Base-by-base conservation (phyloP, 2,888 invertebrate genomes). In the Calameuta idolon region DNA sequence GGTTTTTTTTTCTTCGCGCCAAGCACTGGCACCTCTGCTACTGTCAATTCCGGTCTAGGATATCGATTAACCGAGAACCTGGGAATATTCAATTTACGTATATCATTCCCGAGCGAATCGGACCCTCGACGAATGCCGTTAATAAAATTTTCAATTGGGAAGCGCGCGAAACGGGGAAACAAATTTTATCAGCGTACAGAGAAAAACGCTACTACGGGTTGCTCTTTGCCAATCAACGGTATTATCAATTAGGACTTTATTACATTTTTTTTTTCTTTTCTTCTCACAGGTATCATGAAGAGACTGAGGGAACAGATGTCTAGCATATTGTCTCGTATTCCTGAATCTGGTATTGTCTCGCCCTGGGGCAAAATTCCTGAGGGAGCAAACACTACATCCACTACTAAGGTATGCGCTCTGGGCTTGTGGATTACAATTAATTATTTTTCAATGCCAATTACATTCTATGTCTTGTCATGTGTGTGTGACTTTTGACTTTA, bases 351-450 rank as follows among this genome's bases (percentile, higher is more conserved):
- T 68, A 75, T 75, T 75, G 78, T 84, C 69, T 69, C 76, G 23
- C 82, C 86, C 75, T 86, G 86, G 85, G 82, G 81, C 37, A 84
- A 86, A 69, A 82, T 88, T 81, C 91, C 90, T 40, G 89, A 90
- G 80, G 88, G 88, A 78, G 89, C 88, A 34, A 90, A 91, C 83
- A 86, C 86, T 69, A 91, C 91, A 30, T 91, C 91, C 31, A 89
- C 87, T 33, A 88, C 86, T 77, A 90, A 90, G 87, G 91, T 91
- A 83, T 87, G 0, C 9, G 3, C 3, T 35, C 35, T 12, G 35
- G 15, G 9, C 55, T 15, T 23, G 5, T 40, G 33, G 23, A 23
- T 9, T 5, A 9, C 12, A 40, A 40, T 40, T 23, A 40, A 23
- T 40, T 23, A 55, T 55, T 55, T 55, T 23, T 2, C 1, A 9